phyloP scores from a whole-genome alignment of 1,140 invertebrate genomes.

The Leguminivora glycinivorella region DNA sequence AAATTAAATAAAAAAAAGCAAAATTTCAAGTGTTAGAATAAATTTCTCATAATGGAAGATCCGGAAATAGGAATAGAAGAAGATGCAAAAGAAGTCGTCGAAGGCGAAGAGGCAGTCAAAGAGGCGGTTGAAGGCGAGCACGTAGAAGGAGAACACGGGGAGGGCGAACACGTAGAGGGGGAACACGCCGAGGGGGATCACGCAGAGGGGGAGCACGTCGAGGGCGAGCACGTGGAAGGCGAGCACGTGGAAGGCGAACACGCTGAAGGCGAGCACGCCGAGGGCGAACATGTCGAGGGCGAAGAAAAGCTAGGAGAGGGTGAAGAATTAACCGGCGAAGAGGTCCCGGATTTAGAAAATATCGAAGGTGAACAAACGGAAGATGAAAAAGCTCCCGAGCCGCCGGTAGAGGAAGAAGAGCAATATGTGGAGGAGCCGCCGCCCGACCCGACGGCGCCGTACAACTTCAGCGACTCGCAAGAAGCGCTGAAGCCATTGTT shows the following conservation, averaged over 20 bases:
- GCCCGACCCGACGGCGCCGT: constrained; percentile 65
- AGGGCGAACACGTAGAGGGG: constrained; percentile 38
- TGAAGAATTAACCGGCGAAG: constrained; percentile 30
- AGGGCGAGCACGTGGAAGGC: constrained; percentile 38
- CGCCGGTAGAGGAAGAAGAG: constrained; percentile 57
- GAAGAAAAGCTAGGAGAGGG: constrained; percentile 5
- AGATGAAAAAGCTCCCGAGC: constrained; percentile 38
- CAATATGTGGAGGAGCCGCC: constrained; percentile 57
- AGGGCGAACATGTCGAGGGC: constrained; percentile 36
- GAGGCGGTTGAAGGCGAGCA: constrained; percentile 36
- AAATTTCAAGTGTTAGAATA: constrained; percentile 29
- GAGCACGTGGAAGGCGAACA: constrained; percentile 14
- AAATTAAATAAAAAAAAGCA: constrained; percentile 26
- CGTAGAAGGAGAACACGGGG: constrained; percentile 34
- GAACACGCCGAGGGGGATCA: constrained; percentile 33
- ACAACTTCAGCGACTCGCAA: constrained; percentile 61
- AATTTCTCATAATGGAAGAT: constrained; percentile 33
- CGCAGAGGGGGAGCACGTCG: constrained; percentile 37
- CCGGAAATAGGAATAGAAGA: constrained; percentile 14
- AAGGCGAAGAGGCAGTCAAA: constrained; percentile 36
- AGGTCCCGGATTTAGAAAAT: not conserved
- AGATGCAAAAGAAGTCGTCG: constrained; percentile 32
- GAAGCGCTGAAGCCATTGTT: constrained; percentile 63
- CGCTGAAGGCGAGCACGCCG: constrained; percentile 34
- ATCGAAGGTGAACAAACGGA: constrained; percentile 37